phyloP scores from a whole-genome alignment of 2,797 vertebrate genomes.

The Melopsittacus undulatus region DNA sequence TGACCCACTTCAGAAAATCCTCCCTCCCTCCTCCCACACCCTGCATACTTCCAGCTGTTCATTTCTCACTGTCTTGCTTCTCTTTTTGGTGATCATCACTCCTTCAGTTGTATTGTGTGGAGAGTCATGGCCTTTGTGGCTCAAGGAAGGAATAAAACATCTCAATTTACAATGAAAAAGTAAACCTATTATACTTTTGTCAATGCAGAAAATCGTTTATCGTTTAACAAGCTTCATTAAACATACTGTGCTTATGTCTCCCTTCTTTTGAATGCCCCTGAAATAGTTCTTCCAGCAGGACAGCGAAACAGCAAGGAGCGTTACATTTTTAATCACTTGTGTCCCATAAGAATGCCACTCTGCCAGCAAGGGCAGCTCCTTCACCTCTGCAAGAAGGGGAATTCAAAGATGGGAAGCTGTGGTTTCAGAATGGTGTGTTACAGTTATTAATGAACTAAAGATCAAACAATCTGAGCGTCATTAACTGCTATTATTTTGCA shows the following conservation, averaged over 20 bases:
- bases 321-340: slow-evolving; percentile 45
- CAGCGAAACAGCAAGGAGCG: slow-evolving; percentile 35
- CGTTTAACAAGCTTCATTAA: slow-evolving; percentile 36
- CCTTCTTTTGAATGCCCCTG: slow-evolving; percentile 21
- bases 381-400: not conserved
- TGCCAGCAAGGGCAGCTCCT: slow-evolving; percentile 33
- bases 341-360: slow-evolving; percentile 8
- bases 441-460: slow-evolving; percentile 12
- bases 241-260: not conserved
- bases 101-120: not conserved
- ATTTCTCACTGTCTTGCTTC: not conserved
- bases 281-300: slow-evolving; percentile 42
- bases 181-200: not conserved
- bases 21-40: not conserved
- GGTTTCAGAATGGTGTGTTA: not conserved
- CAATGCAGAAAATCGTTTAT: slow-evolving; percentile 22
- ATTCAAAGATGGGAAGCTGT: slow-evolving; percentile 23
- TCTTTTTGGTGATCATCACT: not conserved
- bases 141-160: not conserved
- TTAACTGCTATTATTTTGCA: slow-evolving; percentile 6
- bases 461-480: not conserved
- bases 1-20: slow-evolving; percentile 1
- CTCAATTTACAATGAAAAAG: not conserved
- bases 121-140: rapidly evolving
- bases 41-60: not conserved